Base-by-base conservation (phyloP, 2,113 vertebrate genomes). In the Callocephalon fimbriatum region DNA sequence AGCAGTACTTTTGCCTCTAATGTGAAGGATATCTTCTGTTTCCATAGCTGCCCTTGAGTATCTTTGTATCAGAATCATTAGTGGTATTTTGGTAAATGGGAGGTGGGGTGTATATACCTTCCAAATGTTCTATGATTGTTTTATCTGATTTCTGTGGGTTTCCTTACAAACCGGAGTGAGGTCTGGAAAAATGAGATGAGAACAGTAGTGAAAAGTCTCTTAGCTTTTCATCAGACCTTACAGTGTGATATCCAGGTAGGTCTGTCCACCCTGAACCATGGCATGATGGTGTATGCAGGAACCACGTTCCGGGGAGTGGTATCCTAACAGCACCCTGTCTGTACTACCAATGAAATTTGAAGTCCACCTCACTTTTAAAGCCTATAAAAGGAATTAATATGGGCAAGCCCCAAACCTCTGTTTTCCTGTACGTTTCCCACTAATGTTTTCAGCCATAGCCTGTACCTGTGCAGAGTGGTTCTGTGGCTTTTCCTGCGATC, bases 101-200 rank as follows among this genome's bases (percentile, higher is more conserved):
- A 88, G 44, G 15, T 72, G 58, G 48, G 51, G 25, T 94, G 22
- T 42, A 12, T 42, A 42, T 70, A 17, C 27, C 73, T 90, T 44
- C 50, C 31, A 66, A 92, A 73, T 10, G 51, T 45, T 62, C 38
- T 63, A 7, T 20, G 56, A 51, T 75, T 88, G 47, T 25, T 42
- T 83, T 83, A 80, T 93, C 91, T 93, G 82, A 95, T 88, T 88
- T 73, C 75, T 66, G 67, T 86, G 93, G 71, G 37, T 86, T 93
- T 92, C n/a, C 78, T 79, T n/a, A 50, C 17, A 67, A 93, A 83
- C 37, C 59, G 62, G 56, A 85, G 32, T 1, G 1, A 75, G 22
- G 26, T 35, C 38, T 92, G 56, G n/a, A 50, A 48, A 80, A 83
- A 58, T 11, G 35, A n/a, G 50, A 47, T 15, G 31, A 63, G 56